Evolutionary conservation across 2,888 invertebrate species (phyloP), one percentile per base, ranked within the genome.

Genomic region (Leptothorax acervorum): DNA sequence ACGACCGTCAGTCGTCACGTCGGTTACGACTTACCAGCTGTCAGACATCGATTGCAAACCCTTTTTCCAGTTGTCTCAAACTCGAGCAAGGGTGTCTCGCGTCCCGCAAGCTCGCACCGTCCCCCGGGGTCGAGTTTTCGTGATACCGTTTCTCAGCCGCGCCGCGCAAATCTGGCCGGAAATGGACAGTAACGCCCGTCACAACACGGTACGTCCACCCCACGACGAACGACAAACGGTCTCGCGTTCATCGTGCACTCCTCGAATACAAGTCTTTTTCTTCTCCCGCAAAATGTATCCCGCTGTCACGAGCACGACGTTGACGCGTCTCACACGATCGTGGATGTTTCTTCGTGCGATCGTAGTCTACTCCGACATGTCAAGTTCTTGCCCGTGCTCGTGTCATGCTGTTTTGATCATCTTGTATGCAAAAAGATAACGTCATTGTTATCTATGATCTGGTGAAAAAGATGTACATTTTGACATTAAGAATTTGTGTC

Each of bases 1-100:
- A 62, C 18, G 39, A 73, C 23, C 23, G 76, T 45, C 75, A 62
- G 62, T 1, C 35, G n/a, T 84, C 82, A 92, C 93, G 92, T 85
- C 79, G 73, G 60, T 85, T 65, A 86, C 86, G 86, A 90, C 88
- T 91, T 87, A 90, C 91, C 93, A 92, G 92, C 93, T 93, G 92
- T 93, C 93, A 93, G 92, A 89, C 93, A 93, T 93, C 91, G 93
- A 93, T 93, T 92, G 90, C 91, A 86, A 88, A 82, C 87, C 90
- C 60, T 90, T 87, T 71, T 89, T 88, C 84, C 87, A 89, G 84
- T 76, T 31, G 31, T 48, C 31, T 48, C 66, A 9, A 9, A 9
- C 31, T 31, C 48, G 45, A 18, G 23, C 23, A 42, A 48, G 48
- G 87, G 83, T 73, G n/a, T 86, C 84, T 85, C 83, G 65, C 68